Evolutionary conservation across 2,113 vertebrate genomes (phyloP).

Genomic region (Dryoscopus gambensis): DNA sequence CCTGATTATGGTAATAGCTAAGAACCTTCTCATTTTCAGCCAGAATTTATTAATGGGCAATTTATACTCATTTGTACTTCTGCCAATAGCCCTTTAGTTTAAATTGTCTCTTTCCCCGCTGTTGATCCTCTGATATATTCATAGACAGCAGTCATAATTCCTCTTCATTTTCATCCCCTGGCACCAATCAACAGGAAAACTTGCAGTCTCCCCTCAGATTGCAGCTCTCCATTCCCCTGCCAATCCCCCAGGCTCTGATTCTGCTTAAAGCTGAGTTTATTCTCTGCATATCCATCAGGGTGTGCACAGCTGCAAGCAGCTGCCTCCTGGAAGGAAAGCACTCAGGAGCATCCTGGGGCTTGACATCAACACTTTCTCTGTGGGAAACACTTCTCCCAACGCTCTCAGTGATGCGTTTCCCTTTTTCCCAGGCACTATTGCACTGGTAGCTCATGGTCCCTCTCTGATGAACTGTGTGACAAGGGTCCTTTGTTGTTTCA

Average conservation of each 20-base stretch:
- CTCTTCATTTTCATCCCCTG: background rate
- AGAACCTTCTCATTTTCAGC: constrained; percentile 38
- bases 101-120: background rate
- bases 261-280: background rate
- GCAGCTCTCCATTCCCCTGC: background rate
- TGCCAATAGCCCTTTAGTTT: constrained; percentile 44
- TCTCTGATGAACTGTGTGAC: background rate
- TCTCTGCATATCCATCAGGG: fast-evolving
- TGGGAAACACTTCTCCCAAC: fast-evolving
- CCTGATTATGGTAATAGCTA: constrained; percentile 14
- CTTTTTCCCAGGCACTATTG: background rate
- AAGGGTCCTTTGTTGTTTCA: background rate
- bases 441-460: background rate
- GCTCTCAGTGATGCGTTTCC: background rate
- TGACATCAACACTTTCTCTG: background rate
- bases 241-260: background rate
- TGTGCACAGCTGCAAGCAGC: background rate
- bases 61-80: constrained; percentile 54
- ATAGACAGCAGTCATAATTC: constrained; percentile 22
- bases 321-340: background rate
- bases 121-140: constrained; percentile 35
- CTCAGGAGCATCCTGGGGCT: background rate
- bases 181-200: background rate
- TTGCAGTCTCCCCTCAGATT: background rate
- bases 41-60: constrained; percentile 47